Evolutionary conservation across 2,797 vertebrate species (phyloP).

Genomic region (Paratrypauchen microcephalus): DNA sequence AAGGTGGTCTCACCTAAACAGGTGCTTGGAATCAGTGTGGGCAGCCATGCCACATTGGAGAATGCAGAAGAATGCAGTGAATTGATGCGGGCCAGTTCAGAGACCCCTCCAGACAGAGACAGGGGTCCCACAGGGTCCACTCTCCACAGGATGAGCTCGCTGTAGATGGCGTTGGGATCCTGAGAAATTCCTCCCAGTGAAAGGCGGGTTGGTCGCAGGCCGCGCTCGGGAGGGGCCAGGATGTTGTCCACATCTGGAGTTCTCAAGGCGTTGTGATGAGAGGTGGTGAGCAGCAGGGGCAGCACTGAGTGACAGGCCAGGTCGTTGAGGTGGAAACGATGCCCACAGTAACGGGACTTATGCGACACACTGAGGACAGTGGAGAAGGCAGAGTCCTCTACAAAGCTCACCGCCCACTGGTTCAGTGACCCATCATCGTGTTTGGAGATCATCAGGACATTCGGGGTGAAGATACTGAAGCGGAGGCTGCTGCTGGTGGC

Average conservation of each 20-base stretch:
- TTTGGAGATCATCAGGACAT: constrained; percentile 98
- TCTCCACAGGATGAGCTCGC: constrained; percentile 97
- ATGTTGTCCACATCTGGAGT: constrained; percentile 79
- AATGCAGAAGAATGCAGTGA: constrained; percentile 96
- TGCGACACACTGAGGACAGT: constrained; percentile 97
- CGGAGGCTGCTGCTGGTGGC: constrained; percentile 81
- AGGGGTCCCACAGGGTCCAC: constrained; percentile 96
- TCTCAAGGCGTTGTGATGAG: constrained; percentile 92
- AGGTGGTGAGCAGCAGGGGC: constrained; percentile 94
- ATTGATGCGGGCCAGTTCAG: constrained; percentile 96
- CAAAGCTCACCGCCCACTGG: constrained; percentile 97
- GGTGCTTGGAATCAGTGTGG: constrained; percentile 93
- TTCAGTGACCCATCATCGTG: constrained; percentile 96
- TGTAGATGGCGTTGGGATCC: constrained; percentile 91
- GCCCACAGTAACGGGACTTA: constrained; percentile 95
- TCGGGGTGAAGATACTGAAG: constrained; percentile 95
- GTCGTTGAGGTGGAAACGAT: constrained; percentile 98
- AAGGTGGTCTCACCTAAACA: constrained; percentile 90
- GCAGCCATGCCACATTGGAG: constrained; percentile 96
- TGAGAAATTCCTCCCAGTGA: constrained; percentile 77
- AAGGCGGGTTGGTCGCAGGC: constrained; percentile 63
- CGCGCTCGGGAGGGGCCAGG: constrained; percentile 46
- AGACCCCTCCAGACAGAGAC: constrained; percentile 95
- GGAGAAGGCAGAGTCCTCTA: constrained; percentile 95
- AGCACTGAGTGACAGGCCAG: constrained; percentile 96